phyloP scores from a whole-genome alignment of 2,797 vertebrate genomes.

The Manis pentadactyla region DNA sequence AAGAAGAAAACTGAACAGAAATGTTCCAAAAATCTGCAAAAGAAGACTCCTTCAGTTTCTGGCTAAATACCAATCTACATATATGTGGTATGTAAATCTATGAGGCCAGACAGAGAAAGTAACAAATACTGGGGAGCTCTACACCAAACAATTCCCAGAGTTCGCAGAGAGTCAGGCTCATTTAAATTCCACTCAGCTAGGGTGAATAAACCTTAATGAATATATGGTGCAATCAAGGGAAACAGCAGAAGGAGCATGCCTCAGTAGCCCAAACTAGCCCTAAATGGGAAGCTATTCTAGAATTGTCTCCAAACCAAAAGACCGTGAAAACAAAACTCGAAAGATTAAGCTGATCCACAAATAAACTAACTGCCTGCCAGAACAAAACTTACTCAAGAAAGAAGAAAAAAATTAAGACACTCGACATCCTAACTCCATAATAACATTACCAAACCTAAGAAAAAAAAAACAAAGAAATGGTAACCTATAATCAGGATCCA shows the following conservation, averaged over 20 bases:
- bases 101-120: neutral
- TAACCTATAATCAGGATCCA: neutral
- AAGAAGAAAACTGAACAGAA: neutral
- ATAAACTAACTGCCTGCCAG: neutral
- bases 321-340: conserved; percentile 24
- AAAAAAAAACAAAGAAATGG: neutral
- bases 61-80: neutral
- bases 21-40: neutral
- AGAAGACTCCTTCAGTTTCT: neutral
- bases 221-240: neutral
- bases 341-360: conserved; percentile 52
- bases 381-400: conserved; percentile 3
- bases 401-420: neutral
- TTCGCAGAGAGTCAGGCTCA: neutral
- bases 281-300: neutral
- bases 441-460: neutral
- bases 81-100: neutral
- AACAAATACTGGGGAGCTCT: neutral
- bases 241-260: neutral
- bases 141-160: neutral
- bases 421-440: neutral
- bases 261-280: neutral
- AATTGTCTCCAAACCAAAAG: neutral
- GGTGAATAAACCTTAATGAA: conserved; percentile 7
- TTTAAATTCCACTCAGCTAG: neutral